Base-by-base conservation (phyloP, 35 echinoderm and acorn worm species). In the Patiria miniata region DNA sequence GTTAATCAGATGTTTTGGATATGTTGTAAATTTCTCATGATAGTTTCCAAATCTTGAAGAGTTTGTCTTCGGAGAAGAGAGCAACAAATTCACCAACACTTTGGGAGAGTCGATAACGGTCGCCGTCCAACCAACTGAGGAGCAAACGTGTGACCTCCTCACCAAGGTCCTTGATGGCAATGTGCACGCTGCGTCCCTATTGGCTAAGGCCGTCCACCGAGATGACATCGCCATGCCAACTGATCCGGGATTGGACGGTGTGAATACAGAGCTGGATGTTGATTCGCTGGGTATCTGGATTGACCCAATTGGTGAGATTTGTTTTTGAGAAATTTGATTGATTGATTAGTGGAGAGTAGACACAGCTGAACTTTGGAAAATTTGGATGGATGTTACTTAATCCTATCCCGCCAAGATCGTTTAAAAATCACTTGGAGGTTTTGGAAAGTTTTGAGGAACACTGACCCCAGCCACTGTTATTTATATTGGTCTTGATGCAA, bases 31-130 rank as follows among this genome's bases (percentile, higher is more conserved):
- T 28, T 10, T 36, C 29, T 30, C 73, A 22, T 42, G 61, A 69
- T 81, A 98, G 95, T 91, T 89, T 77, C 51, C 86, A 26, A 78
- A 79, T 39, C 60, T 98, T 40, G 84, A 56, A 22, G 96, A 95
- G 16, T 61, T 84, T 23, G 86, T 99, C 0, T 92, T 85, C 18
- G 96, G 96, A 51, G 96, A 99, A 76, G 96, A 99, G 57, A 99
- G 89, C 79, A 99, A 99, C 84, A 90, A 85, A 76, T 99, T 99
- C 69, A 99, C 96, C 57, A 99, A 99, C 92, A 99, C 93, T 2
- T 37, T 91, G 0, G 96, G 95, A 10, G 96, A 99, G 36, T 79
- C 86, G 2, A 82, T 99, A 1, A 77, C 61, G 4, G 96, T 99
- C 28, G 86, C 81, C 50, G 87, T 99, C 33, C 96, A 90, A 52